Evolutionary conservation across 2,113 vertebrate species (phyloP), one percentile per base, ranked within the genome.

Genomic region (Centropristis striata): DNA sequence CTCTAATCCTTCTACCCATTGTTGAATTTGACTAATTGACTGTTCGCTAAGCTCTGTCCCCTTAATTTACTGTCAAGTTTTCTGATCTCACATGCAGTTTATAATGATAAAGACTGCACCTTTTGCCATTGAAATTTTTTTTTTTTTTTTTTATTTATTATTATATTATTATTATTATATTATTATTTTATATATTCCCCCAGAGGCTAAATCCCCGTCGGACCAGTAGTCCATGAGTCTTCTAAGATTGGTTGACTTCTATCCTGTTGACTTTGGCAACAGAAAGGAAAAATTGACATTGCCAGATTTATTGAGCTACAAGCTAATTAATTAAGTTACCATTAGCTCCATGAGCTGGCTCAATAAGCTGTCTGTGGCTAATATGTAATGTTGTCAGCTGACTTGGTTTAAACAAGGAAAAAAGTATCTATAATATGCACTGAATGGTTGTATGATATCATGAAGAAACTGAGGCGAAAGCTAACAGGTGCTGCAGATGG

Each of bases 11-110:
- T 65, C 25, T 14, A 46, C 44, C 28, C 9, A 23, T 16, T 71
- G 27, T 7, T 78, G 53, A 63, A 54, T 61, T 75, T 4, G 37
- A 78, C 21, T 47, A 28, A 36, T 27, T 68, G 50, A 53, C 49
- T 63, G 44, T 88, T 72, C 3, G 25, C 41, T 80, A 36, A 50
- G 36, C 71, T 80, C 12, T 46, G 4, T 41, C 44, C 36, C 23
- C 3, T 0, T 8, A 6, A 21, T 21, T 28, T 49, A 12, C 21
- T 41, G 10, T 28, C 8, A 74, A 61, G 47, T 47, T n/a, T 41
- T 39, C 11, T 0, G 2, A 7, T 36, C 12, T 47, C 42, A 39
- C 6, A 0, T 20, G 42, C 28, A 18, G 2, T 60, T 58, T 13
- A 42, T n/a, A 46, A 14, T 21, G 7, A 53, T 37, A 32, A 25